Conservation (phyloP, 2,797 vertebrate genomes). For the Pangasius krempfi region DNA sequence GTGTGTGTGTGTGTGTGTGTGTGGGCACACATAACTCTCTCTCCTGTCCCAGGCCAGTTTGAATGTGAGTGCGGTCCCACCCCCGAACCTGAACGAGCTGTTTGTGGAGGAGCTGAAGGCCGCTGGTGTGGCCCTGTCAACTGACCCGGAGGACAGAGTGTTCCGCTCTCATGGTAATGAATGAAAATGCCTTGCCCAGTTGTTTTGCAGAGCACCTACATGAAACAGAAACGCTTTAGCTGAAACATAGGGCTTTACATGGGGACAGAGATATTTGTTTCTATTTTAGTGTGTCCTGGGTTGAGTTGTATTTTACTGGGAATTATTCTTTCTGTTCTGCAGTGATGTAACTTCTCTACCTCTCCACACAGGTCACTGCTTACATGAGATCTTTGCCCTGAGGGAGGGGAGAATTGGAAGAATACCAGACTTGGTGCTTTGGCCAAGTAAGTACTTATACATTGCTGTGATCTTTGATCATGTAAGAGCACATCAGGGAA, state of each 20-base stretch:
- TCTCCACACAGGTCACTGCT: constrained; percentile 88
- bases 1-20: not conserved
- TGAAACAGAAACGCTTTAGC: not conserved
- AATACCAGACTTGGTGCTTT: constrained; percentile 93
- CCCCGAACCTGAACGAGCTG: constrained; percentile 85
- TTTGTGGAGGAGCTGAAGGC: constrained; percentile 90
- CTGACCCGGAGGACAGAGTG: constrained; percentile 90
- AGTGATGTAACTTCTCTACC: constrained; percentile 1
- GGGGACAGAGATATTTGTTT: not conserved
- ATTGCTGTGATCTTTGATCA: constrained; percentile 1
- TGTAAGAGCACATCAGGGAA: not conserved
- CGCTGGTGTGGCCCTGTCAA: constrained; percentile 85
- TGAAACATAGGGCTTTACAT: not conserved
- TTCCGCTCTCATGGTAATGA: constrained; percentile 91
- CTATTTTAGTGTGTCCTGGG: not conserved
- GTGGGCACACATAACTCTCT: not conserved
- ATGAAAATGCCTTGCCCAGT: not conserved
- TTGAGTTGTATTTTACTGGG: not conserved
- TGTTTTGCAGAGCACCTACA: not conserved
- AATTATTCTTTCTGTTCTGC: not conserved
- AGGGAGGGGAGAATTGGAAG: constrained; percentile 93
- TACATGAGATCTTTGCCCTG: constrained; percentile 95
- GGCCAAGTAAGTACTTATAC: constrained; percentile 89
- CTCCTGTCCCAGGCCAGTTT: constrained; percentile 77
- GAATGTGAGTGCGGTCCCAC: constrained; percentile 82